These are phyloP conservation scores for Chouioia cunea DNA, from an alignment of 2,888 invertebrate species.

Conservation along the genomic window DNA sequence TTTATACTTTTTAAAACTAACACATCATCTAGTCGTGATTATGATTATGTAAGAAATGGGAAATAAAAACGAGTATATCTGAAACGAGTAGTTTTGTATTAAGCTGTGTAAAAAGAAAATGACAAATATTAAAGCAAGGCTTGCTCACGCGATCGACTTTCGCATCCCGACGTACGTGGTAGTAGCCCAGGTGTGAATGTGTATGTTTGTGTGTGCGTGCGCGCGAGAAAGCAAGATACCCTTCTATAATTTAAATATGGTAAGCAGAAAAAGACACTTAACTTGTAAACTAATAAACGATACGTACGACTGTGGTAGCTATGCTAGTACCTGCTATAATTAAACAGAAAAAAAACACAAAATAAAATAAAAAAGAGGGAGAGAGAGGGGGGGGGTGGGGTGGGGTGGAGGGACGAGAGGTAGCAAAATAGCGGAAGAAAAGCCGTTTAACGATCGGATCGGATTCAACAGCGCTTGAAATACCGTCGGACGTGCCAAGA, in stretches of 20 bases:
- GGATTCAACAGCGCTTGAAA: conserved; percentile 37
- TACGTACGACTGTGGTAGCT: conserved; percentile 71
- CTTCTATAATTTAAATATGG: conserved; percentile 52
- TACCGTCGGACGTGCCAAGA: conserved; percentile 45
- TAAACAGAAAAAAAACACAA: conserved; percentile 37
- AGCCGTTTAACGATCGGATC: neutral
- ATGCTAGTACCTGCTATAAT: conserved; percentile 70
- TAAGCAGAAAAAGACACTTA: conserved; percentile 54
- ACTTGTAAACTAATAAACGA: conserved; percentile 62
- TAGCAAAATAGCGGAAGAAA: neutral
- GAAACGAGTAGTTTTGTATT: conserved; percentile 10
- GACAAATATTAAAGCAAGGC: conserved; percentile 12
- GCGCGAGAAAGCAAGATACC: conserved; percentile 59
- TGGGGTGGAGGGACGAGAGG: neutral
- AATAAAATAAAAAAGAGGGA: conserved; percentile 16
- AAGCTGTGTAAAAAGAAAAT: conserved; percentile 28
- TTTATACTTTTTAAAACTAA: conserved; percentile 42
- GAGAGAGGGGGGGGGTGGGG: neutral
- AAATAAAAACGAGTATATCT: neutral
- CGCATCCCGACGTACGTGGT: conserved; percentile 20
- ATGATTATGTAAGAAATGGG: conserved; percentile 31
- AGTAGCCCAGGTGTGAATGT: neutral
- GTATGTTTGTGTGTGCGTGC: conserved; percentile 1
- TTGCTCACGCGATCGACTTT: conserved; percentile 13
- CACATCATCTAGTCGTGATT: conserved; percentile 43